phyloP scores from a whole-genome alignment of 1,140 invertebrate species.

The Dendrolimus kikuchii region DNA sequence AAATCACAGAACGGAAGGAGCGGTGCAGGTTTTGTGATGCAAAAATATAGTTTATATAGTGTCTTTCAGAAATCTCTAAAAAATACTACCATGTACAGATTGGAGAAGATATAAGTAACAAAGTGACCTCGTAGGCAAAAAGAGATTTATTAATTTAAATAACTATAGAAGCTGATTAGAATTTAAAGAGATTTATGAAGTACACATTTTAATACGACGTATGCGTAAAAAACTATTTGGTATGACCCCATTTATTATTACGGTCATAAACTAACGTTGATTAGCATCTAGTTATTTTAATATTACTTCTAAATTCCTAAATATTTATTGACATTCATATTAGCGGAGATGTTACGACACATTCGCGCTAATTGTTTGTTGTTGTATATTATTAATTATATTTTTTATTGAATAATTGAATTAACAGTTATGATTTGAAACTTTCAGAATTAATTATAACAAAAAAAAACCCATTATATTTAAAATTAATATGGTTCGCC shows the following conservation, averaged over 20 bases:
- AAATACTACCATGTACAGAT: constrained; percentile 25
- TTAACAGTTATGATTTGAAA: no score
- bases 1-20: constrained; percentile 67
- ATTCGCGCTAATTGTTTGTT: constrained; percentile 16
- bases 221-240: constrained; percentile 48
- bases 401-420: no score
- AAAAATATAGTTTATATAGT: constrained; percentile 58
- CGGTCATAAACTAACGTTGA: constrained; percentile 19
- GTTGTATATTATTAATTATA: no score
- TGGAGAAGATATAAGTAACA: not conserved
- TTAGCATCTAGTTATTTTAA: no score
- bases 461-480: no score
- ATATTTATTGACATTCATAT: constrained; percentile 41
- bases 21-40: constrained; percentile 55
- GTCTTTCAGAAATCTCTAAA: constrained; percentile 22
- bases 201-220: constrained; percentile 14
- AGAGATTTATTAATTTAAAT: no score
- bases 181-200: no score
- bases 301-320: constrained; percentile 3
- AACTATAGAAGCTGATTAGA: no score
- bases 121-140: no score
- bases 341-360: constrained; percentile 41
- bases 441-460: no score
- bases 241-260: constrained; percentile 26
- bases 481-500: no score